A percentile compares a stretch with the other conserved stretches of the same genome.
Conservation (phyloP, 2,888 invertebrate genomes). For the Volucella inanis region DNA sequence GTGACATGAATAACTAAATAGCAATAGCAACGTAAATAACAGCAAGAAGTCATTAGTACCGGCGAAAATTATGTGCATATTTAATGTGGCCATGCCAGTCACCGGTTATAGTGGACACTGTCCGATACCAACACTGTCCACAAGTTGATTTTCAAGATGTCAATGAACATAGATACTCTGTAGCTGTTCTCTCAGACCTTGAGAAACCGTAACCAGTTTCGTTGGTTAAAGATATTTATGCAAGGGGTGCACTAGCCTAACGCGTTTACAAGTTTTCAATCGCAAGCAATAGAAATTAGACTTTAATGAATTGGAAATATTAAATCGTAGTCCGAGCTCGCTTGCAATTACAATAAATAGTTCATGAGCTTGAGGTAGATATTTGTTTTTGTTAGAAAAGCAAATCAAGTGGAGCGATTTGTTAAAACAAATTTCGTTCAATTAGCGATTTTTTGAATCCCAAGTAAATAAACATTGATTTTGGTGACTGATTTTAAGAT, state of each 20-base stretch:
- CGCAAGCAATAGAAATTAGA: too few species aligned
- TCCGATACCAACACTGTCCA: slow-evolving; percentile 6
- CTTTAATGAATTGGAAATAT: too few species aligned
- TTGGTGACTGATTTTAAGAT: too few species aligned
- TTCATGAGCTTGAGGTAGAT: too few species aligned
- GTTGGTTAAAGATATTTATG: not conserved
- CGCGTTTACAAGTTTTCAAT: slow-evolving; percentile 1
- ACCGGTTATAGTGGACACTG: slow-evolving; percentile 20
- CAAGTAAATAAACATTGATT: too few species aligned
- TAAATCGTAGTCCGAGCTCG: too few species aligned
- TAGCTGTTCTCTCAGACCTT: not conserved
- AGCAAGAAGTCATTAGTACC: slow-evolving; percentile 67
- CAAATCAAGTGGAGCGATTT: too few species aligned
- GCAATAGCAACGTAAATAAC: slow-evolving; percentile 60
- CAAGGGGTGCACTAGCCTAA: not conserved
- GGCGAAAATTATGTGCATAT: slow-evolving; percentile 63
- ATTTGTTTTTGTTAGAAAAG: too few species aligned
- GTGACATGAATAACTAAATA: slow-evolving; percentile 72
- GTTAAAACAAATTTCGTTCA: too few species aligned
- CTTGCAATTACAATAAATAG: too few species aligned
- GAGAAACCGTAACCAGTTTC: slow-evolving; percentile 24
- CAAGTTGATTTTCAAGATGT: slow-evolving; percentile 27
- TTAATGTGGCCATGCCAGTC: slow-evolving; percentile 23
- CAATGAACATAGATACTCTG: not conserved
- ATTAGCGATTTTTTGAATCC: too few species aligned